These are phyloP conservation scores for Platorchestia sp. DNA, from an alignment of 1,140 invertebrate genomes.

Conservation along the genomic window DNA sequence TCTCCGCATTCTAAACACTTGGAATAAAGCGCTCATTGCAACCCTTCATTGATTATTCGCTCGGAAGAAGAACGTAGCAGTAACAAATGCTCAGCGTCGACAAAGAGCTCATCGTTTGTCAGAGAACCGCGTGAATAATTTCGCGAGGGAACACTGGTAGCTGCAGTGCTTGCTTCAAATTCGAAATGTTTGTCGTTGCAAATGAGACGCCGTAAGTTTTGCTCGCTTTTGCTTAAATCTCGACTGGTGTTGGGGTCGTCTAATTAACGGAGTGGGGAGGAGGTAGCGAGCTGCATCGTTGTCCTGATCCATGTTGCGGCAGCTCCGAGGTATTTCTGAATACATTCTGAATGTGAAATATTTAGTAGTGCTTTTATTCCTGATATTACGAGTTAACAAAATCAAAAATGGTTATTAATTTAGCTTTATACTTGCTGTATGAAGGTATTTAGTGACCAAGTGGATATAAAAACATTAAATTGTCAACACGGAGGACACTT, in stretches of 20 bases:
- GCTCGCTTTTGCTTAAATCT: background rate
- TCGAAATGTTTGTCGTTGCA: constrained; percentile 53
- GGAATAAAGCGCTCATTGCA: background rate
- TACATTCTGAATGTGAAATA: background rate
- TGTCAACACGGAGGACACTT: too few relatives aligned
- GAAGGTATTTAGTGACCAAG: background rate
- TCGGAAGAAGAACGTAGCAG: background rate
- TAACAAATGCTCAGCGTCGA: constrained; percentile 28
- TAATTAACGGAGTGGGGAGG: constrained; percentile 13
- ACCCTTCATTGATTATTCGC: constrained; percentile 29
- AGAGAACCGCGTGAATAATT: constrained; percentile 28
- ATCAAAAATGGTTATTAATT: too few relatives aligned
- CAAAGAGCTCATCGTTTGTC: constrained; percentile 40
- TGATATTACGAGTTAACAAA: background rate
- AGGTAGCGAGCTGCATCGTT: background rate
- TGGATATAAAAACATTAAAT: background rate
- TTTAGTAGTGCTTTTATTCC: background rate
- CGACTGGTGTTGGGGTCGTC: background rate
- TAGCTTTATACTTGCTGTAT: background rate
- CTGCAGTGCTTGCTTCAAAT: constrained; percentile 33
- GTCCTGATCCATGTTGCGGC: background rate
- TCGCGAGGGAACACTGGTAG: background rate
- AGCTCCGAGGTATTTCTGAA: background rate
- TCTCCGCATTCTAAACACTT: background rate
- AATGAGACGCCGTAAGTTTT: constrained; percentile 47